Percentiles rank a stretch among this genome's conserved stretches.
phyloP scores from a whole-genome alignment of 2,888 invertebrate species.

The Pachliopta kotzebuea region DNA sequence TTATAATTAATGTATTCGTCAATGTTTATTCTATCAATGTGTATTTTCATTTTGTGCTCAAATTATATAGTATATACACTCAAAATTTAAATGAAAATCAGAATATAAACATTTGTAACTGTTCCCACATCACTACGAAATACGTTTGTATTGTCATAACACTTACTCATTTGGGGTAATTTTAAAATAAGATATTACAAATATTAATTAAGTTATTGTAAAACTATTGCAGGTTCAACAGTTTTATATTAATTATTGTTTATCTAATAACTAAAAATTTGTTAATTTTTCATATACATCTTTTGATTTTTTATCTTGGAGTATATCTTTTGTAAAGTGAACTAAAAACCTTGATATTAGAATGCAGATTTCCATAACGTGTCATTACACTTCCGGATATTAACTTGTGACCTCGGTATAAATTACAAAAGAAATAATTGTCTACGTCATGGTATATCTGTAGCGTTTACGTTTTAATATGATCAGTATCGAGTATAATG shows the following conservation, averaged over 20 bases:
- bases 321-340: not conserved
- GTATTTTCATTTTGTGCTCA: not conserved
- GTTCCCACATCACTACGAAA: not conserved
- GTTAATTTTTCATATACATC: no score
- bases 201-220: no score
- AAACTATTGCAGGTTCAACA: no score
- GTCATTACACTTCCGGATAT: not conserved
- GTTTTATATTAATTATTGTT: not conserved
- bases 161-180: not conserved
- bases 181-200: not conserved
- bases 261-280: not conserved
- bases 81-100: not conserved
- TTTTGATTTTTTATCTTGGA: no score
- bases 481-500: slow-evolving; percentile 8
- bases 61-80: not conserved
- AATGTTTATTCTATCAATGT: no score
- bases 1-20: no score
- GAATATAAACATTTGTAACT: slow-evolving; percentile 3
- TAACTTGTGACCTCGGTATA: not conserved
- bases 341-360: not conserved
- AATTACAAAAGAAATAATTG: slow-evolving; percentile 2
- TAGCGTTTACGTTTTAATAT: not conserved
- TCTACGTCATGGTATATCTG: slow-evolving; percentile 7
- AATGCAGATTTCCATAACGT: not conserved
- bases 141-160: not conserved